Conservation (phyloP, 2,888 invertebrate species). For the Philereme vetulata region DNA sequence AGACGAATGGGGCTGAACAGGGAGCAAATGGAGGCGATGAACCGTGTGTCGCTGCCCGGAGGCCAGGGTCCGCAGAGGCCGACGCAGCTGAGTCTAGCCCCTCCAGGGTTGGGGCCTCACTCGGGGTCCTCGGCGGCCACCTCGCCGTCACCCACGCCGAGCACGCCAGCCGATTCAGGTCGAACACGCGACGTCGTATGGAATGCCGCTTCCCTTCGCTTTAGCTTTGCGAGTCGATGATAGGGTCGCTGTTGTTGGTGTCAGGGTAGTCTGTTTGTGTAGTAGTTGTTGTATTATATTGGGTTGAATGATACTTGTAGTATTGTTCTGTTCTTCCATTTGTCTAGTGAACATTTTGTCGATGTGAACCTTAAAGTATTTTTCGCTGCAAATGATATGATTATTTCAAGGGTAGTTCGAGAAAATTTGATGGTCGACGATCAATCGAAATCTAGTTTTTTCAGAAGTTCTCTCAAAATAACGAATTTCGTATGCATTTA, state of each 20-base stretch:
- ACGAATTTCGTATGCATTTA: background rate
- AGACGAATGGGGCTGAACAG: constrained; percentile 83
- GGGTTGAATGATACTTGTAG: background rate
- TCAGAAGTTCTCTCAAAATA: no score
- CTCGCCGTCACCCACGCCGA: constrained; percentile 82
- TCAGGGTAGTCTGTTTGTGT: constrained; percentile 33
- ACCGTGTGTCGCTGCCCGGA: constrained; percentile 74
- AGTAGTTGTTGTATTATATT: constrained; percentile 18
- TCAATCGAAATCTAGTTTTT: no score
- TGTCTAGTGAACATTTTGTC: constrained; percentile 17
- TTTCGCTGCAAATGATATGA: no score
- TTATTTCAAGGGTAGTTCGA: no score
- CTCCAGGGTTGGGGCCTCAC: constrained; percentile 44
- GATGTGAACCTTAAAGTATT: constrained; percentile 11
- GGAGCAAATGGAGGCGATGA: constrained; percentile 83
- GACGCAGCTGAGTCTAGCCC: constrained; percentile 76
- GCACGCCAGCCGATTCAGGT: constrained; percentile 83
- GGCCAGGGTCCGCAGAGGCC: constrained; percentile 62
- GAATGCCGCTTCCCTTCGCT: constrained; percentile 59
- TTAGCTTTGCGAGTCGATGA: constrained; percentile 42
- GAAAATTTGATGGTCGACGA: no score
- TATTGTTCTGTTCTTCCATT: constrained; percentile 3
- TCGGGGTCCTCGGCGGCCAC: constrained; percentile 64
- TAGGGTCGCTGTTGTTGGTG: constrained; percentile 28
- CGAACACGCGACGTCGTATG: constrained; percentile 57